phyloP scores from a whole-genome alignment of 2,888 invertebrate genomes.

The Thymelicus lineola region DNA sequence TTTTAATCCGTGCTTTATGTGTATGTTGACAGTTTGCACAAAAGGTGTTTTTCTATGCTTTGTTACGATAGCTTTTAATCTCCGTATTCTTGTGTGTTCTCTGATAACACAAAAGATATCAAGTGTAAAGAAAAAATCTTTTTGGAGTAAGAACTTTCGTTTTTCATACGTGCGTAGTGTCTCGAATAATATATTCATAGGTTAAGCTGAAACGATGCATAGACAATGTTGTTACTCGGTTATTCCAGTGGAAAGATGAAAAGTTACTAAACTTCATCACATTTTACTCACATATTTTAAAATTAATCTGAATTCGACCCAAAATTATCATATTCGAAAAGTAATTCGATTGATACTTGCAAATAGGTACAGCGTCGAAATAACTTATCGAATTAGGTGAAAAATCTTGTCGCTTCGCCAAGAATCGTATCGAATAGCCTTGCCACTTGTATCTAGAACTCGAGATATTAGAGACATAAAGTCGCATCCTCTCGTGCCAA shows the following conservation, averaged over 20 bases:
- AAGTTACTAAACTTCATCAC: background rate
- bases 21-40: conserved; percentile 33
- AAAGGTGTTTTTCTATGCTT: conserved; percentile 38
- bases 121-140: conserved; percentile 26
- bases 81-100: conserved; percentile 33
- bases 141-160: conserved; percentile 28
- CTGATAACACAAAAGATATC: conserved; percentile 35
- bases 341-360: conserved; percentile 26
- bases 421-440: conserved; percentile 34
- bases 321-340: conserved; percentile 26
- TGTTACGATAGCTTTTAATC: conserved; percentile 36
- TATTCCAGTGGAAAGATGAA: conserved; percentile 17
- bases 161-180: conserved; percentile 28
- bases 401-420: conserved; percentile 31
- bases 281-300: background rate
- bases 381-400: conserved; percentile 36
- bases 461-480: conserved; percentile 20
- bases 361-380: conserved; percentile 20
- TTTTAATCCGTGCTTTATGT: conserved; percentile 36
- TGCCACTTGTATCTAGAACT: conserved; percentile 21
- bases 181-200: conserved; percentile 33
- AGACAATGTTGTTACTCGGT: conserved; percentile 17
- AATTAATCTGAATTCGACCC: conserved; percentile 8
- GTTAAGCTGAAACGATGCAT: conserved; percentile 32
- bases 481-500: conserved; percentile 25